phyloP scores from a whole-genome alignment of 2,797 vertebrate species.

The Pangasius mekongensis region DNA sequence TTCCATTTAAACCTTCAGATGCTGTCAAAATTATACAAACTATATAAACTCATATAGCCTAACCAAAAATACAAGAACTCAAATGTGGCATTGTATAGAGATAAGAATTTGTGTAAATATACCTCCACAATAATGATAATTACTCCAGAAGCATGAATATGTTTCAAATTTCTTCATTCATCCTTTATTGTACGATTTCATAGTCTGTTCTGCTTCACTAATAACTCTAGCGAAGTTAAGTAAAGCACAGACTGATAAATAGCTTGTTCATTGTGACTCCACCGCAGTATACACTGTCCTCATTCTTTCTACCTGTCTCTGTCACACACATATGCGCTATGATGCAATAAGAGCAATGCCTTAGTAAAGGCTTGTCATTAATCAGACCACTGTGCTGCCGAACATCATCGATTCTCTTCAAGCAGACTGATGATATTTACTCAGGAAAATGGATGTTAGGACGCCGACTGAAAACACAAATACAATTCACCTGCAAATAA shows the following conservation, averaged over 20 bases:
- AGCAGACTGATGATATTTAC: slow-evolving; percentile 56
- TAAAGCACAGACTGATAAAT: slow-evolving; percentile 25
- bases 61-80: neutral
- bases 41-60: neutral
- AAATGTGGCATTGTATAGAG: neutral
- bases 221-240: slow-evolving; percentile 7
- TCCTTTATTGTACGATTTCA: neutral
- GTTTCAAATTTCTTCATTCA: neutral
- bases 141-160: neutral
- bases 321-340: slow-evolving; percentile 29
- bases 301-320: slow-evolving; percentile 46
- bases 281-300: slow-evolving; percentile 17
- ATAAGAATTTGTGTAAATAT: neutral
- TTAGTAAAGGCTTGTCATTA: slow-evolving; percentile 49
- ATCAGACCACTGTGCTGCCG: slow-evolving; percentile 51
- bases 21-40: too few species aligned
- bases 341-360: slow-evolving; percentile 48
- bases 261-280: neutral
- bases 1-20: neutral
- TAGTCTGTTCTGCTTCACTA: neutral
- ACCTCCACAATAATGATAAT: neutral
- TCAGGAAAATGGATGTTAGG: slow-evolving; percentile 47
- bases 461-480: slow-evolving; percentile 50
- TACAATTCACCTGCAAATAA: slow-evolving; percentile 58
- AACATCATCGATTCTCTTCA: slow-evolving; percentile 54